Evolutionary conservation across 2,797 vertebrate species (phyloP), one percentile per base, ranked within the genome.

Genomic region (Cynopterus sphinx): DNA sequence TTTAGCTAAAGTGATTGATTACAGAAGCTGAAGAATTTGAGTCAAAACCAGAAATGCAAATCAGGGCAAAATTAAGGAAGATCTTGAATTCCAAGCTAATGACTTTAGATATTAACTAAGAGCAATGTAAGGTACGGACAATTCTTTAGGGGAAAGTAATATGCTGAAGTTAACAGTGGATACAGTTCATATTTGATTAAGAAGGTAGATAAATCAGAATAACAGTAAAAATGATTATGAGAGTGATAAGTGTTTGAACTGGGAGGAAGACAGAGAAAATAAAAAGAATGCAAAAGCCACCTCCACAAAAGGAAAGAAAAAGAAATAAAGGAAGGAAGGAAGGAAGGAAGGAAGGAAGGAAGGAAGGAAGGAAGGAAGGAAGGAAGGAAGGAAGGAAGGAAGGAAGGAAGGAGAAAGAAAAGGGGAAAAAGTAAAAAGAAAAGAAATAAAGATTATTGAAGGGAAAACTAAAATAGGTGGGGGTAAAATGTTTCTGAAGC

Each of bases 1-100:
- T n/a, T 26, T 9, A 81, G 21, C 24, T 43, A 53, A 26, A 67
- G 51, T 61, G 39, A 36, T 9, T 93, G 43, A 61, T 68, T 83
- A 95, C 36, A 94, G n/a, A 96, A 87, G 65, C 51, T 59, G 22
- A 57, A 77, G 17, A 28, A 84, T 13, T 71, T 3, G 53, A 86
- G 51, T 36, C 61, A 55, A 92, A 93, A 67, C 36, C 73, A 96
- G 87, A 95, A 83, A 74, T 26, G 67, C 36, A 84, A n/a, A 9
- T 31, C 6, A 13, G 22, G 39, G 21, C 6, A 87, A 86, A 82
- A 65, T 71, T 77, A 36, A 86, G 24, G 11, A 81, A 81, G n/a
- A 87, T 53, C 9, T 24, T 92, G 22, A 92, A 89, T 63, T 91
- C 19, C 24, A 71, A 67, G n/a, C n/a, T 82, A 90, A 77, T 71